Percentiles rank a stretch among this genome's conserved stretches.
These are phyloP conservation scores for Megaceryle alcyon DNA, from an alignment of 2,797 vertebrate genomes.

Conservation along the genomic window DNA sequence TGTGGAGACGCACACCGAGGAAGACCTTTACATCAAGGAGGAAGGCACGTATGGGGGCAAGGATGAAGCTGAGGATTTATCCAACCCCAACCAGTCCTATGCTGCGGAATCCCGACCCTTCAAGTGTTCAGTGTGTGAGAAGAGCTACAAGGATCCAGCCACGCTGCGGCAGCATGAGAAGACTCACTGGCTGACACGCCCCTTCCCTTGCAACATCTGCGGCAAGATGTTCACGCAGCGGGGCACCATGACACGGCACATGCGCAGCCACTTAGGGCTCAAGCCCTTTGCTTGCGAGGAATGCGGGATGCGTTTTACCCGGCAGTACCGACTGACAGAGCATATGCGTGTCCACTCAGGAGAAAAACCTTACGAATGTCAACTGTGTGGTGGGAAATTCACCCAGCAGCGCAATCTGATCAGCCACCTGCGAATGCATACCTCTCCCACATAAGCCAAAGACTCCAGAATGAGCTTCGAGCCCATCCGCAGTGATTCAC, in stretches of 20 bases:
- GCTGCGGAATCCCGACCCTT: slow-evolving; percentile 88
- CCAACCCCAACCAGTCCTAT: slow-evolving; percentile 83
- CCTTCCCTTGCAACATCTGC: slow-evolving; percentile 98
- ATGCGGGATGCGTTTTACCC: slow-evolving; percentile 99
- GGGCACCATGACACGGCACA: slow-evolving; percentile 99
- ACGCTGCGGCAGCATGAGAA: slow-evolving; percentile 98
- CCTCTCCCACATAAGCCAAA: slow-evolving; percentile 97
- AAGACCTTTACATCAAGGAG: slow-evolving; percentile 95
- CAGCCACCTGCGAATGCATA: slow-evolving; percentile 99
- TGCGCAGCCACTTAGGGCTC: slow-evolving; percentile 98
- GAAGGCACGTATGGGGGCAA: slow-evolving; percentile 81
- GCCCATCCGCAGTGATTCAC: slow-evolving; percentile 78
- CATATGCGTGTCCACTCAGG: slow-evolving; percentile 99
- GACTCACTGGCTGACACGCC: slow-evolving; percentile 96
- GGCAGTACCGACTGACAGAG: slow-evolving; percentile 99
- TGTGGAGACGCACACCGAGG: slow-evolving; percentile 94
- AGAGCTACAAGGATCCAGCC: slow-evolving; percentile 98
- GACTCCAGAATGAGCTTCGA: slow-evolving; percentile 83
- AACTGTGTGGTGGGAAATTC: slow-evolving; percentile 98
- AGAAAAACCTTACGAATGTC: slow-evolving; percentile 99
- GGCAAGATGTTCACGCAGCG: slow-evolving; percentile 99
- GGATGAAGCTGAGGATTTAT: slow-evolving; percentile 90
- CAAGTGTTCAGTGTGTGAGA: slow-evolving; percentile 95
- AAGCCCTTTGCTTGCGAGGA: slow-evolving; percentile 98
- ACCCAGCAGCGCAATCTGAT: slow-evolving; percentile 99